A percentile compares a stretch with the other conserved stretches of the same genome.
These are phyloP conservation scores for Cantharis rufa DNA, from an alignment of 2,888 invertebrate genomes.

Conservation along the genomic window DNA sequence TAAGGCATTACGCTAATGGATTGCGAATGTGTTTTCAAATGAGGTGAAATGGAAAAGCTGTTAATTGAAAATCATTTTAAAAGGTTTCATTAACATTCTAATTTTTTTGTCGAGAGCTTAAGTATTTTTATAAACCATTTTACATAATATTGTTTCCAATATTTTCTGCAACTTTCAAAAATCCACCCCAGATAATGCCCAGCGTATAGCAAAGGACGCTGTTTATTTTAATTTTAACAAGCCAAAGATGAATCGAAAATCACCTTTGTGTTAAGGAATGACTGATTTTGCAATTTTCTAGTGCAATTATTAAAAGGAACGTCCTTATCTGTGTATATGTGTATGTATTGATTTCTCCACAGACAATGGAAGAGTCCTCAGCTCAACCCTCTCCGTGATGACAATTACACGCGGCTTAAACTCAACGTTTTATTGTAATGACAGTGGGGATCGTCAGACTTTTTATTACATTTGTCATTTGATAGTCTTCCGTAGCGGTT, in stretches of 20 bases:
- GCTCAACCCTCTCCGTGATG: constrained; percentile 41
- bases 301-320: constrained; percentile 2
- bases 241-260: not conserved
- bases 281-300: constrained; percentile 4
- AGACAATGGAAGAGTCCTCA: constrained; percentile 33
- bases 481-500: constrained; percentile 46
- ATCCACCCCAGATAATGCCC: not conserved
- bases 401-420: constrained; percentile 53
- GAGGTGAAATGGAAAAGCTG: not conserved
- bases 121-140: not conserved
- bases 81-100: not conserved
- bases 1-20: not conserved
- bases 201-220: not conserved
- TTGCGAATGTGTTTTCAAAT: not conserved
- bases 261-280: not conserved
- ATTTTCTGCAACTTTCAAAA: not conserved
- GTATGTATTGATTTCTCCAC: constrained; percentile 29
- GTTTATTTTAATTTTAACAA: not conserved
- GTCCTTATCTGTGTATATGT: constrained; percentile 1
- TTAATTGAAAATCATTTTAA: not conserved
- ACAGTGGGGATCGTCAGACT: constrained; percentile 47
- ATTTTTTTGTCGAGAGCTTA: not conserved
- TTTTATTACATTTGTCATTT: constrained; percentile 52
- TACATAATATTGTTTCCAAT: too few relatives aligned
- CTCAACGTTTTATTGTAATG: constrained; percentile 51